A percentile compares a stretch with the other conserved stretches of the same genome.
These are phyloP conservation scores for Acrossocheilus wenchowensis DNA, from an alignment of 2,797 vertebrate species.

Conservation along the genomic window DNA sequence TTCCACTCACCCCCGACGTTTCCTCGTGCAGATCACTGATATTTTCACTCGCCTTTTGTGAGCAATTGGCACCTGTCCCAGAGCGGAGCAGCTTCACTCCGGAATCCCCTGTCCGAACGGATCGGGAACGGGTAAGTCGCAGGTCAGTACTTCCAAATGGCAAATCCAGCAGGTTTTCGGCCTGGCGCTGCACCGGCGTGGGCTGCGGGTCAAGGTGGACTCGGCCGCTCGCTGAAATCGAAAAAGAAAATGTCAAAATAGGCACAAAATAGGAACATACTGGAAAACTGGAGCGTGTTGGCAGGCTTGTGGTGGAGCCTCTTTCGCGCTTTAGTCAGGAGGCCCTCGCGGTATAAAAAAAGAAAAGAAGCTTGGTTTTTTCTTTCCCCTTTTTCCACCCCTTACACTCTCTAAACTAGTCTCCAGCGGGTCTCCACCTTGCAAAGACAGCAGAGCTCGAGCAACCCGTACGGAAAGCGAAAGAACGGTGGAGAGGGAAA, in stretches of 20 bases:
- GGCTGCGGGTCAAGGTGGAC: not conserved
- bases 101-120: constrained; percentile 65
- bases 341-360: constrained; percentile 88
- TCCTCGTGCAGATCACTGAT: constrained; percentile 5
- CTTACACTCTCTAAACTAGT: constrained; percentile 62
- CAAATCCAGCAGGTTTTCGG: constrained; percentile 27
- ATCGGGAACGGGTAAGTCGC: constrained; percentile 63
- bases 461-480: constrained; percentile 53
- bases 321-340: constrained; percentile 81
- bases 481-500: constrained; percentile 58
- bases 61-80: constrained; percentile 93
- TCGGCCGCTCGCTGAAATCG: not conserved
- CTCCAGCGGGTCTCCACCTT: constrained; percentile 80
- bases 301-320: constrained; percentile 74
- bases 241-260: not conserved
- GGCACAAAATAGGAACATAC: constrained; percentile 57
- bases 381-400: constrained; percentile 47
- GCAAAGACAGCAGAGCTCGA: constrained; percentile 65
- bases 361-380: constrained; percentile 70
- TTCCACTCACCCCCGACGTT: constrained; percentile 47
- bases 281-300: constrained; percentile 76
- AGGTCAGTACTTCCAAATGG: constrained; percentile 62
- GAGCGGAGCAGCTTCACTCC: constrained; percentile 78
- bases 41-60: constrained; percentile 88
- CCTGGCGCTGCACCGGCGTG: not conserved